A percentile compares a stretch with the other conserved stretches of the same genome.
Conservation (phyloP, 53 echinoderm and acorn worm genomes). For the Luidia sarsii region DNA sequence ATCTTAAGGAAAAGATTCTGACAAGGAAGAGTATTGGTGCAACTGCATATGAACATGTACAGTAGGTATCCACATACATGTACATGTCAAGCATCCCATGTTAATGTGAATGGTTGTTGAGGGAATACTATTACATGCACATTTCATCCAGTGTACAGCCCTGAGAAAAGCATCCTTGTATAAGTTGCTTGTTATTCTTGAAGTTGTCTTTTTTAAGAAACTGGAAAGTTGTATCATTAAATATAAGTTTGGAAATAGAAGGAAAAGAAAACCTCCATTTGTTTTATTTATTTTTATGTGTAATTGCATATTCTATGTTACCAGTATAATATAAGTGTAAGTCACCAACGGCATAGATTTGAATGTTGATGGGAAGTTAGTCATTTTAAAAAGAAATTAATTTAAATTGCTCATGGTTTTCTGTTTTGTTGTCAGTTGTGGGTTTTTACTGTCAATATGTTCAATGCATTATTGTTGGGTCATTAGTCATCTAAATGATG, state of each 20-base stretch:
- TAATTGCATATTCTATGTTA: background rate
- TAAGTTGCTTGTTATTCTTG: too few relatives aligned
- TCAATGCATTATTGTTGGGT: conserved; percentile 49
- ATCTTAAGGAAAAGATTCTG: too few relatives aligned
- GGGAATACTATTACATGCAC: background rate
- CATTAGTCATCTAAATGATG: conserved; percentile 33
- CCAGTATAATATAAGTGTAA: background rate
- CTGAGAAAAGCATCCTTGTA: too few relatives aligned
- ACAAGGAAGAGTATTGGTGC: too few relatives aligned
- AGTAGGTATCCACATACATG: background rate
- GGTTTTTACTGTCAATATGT: conserved; percentile 23
- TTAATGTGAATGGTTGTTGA: background rate
- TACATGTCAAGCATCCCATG: background rate
- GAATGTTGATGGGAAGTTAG: background rate
- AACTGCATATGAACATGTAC: too few relatives aligned
- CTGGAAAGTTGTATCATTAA: conserved; percentile 18
- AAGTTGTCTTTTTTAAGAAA: background rate
- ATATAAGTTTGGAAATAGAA: background rate
- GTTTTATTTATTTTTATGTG: conserved; percentile 25
- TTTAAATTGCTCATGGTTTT: background rate
- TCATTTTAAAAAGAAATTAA: background rate
- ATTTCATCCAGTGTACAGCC: background rate
- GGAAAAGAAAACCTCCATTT: background rate
- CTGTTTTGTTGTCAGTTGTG: background rate
- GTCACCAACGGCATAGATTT: too few relatives aligned